Evolutionary conservation across 2,888 invertebrate genomes (phyloP), one percentile per base, ranked within the genome.

Genomic region (Dyspetes luteomarginatus): DNA sequence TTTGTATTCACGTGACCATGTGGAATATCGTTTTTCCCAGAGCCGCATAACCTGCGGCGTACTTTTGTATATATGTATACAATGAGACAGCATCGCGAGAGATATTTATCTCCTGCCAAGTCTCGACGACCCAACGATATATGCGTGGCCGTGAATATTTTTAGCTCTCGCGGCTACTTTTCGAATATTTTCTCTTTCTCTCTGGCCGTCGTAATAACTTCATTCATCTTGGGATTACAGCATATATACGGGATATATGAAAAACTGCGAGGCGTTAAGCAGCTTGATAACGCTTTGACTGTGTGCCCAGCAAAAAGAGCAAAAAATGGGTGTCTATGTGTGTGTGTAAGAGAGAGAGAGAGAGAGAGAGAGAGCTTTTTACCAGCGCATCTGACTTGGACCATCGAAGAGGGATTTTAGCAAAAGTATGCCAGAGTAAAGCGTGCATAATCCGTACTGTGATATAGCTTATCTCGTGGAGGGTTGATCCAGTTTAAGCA

Each of bases 401-500:
- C 43, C 65, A 36, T 64, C 24, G 55, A 56, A 55, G 56, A 64
- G 64, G 48, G 72, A 68, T 76, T 65, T 67, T 9, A 62, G 28
- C 41, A 17, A 22, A 52, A 58, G 36, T 50, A 36, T n/a, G 68
- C 12, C 9, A 75, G 77, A 48, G 43, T 43, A 50, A 55, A 72
- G 52, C 65, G 65, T 28, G 12, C 15, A 71, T 80, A 81, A 81
- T 77, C 76, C 81, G 22, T 28, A 24, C 19, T 17, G 24, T 17
- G 55, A 22, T 0, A 1, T 15, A 28, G 7, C 30, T 19, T 22
- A 24, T 50, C 50, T 41, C 41, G 43, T 60, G 9, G 48, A 28
- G 9, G 7, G 58, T 60, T 80, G 64, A 72, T 71, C 65, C 71
- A 67, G 48, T 55, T 76, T 80, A 60, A 75, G 62, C 50, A 43